Evolutionary conservation across 1,140 invertebrate species (phyloP).

Genomic region (Harpegnathos saltator): DNA sequence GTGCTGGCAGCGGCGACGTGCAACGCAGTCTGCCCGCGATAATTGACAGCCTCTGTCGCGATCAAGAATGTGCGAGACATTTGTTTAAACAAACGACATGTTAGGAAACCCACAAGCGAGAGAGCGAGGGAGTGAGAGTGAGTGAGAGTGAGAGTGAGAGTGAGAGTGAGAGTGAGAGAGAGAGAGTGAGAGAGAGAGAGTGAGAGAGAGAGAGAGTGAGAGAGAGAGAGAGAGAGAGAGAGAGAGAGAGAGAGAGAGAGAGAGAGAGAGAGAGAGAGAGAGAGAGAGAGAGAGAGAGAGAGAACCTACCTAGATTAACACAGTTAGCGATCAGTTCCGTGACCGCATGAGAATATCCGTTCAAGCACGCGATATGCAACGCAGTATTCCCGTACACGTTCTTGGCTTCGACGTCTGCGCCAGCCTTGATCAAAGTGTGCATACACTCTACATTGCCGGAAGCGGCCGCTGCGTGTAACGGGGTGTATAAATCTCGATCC

Average conservation of each 20-base stretch:
- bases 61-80: conserved; percentile 13
- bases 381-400: conserved; percentile 88
- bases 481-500: conserved; percentile 85
- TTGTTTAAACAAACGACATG: too few relatives aligned
- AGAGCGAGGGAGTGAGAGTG: too few relatives aligned
- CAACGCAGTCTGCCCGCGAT: conserved; percentile 87
- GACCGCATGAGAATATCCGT: conserved; percentile 87
- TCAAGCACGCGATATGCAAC: conserved; percentile 89
- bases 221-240: too few relatives aligned
- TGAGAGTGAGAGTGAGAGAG: too few relatives aligned
- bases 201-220: too few relatives aligned
- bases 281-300: too few relatives aligned
- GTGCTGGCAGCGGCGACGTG: conserved; percentile 89
- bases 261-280: too few relatives aligned
- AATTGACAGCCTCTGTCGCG: conserved; percentile 81
- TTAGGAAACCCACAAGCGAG: too few relatives aligned
- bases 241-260: too few relatives aligned
- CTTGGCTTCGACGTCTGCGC: conserved; percentile 87
- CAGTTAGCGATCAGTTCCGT: conserved; percentile 81
- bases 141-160: too few relatives aligned
- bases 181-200: too few relatives aligned
- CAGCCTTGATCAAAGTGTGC: conserved; percentile 86
- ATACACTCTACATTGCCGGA: conserved; percentile 87
- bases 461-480: conserved; percentile 89
- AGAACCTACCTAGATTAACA: conserved; percentile 65